Percentiles rank a stretch among this genome's conserved stretches.
phyloP scores from a whole-genome alignment of 1,140 invertebrate genomes.

The Brachystomella parvula region DNA sequence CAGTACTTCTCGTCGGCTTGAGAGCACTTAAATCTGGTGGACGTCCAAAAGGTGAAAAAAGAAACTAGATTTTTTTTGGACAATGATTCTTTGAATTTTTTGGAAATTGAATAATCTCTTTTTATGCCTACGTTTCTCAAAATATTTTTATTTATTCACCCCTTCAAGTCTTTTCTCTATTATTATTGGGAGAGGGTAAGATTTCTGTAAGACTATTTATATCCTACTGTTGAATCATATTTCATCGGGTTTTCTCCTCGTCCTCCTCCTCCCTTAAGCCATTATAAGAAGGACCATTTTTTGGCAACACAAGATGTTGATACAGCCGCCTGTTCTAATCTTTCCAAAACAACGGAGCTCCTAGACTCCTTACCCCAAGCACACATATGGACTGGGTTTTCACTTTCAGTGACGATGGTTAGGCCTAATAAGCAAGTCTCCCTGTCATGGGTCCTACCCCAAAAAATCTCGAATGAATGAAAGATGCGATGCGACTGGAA shows the following conservation, averaged over 20 bases:
- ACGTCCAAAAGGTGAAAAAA: slow-evolving; percentile 33
- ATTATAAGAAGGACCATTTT: slow-evolving; percentile 30
- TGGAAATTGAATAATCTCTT: not conserved
- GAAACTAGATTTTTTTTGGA: not conserved
- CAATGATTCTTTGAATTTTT: not conserved
- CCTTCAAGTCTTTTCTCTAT: too few species aligned
- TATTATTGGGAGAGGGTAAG: not conserved
- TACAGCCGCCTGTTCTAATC: slow-evolving; percentile 24
- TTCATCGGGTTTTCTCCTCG: slow-evolving; percentile 20
- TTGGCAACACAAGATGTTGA: slow-evolving; percentile 32
- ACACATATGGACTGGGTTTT: slow-evolving; percentile 14
- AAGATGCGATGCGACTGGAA: too few species aligned
- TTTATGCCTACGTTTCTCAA: not conserved
- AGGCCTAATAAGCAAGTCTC: not conserved
- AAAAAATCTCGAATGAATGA: too few species aligned
- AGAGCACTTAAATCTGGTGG: slow-evolving; percentile 36
- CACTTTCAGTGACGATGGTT: not conserved
- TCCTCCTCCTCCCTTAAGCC: slow-evolving; percentile 31
- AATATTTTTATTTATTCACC: too few species aligned
- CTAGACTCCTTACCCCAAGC: too few species aligned
- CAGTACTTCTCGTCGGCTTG: slow-evolving; percentile 36
- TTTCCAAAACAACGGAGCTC: slow-evolving; percentile 6
- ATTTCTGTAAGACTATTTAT: not conserved
- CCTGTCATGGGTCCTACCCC: not conserved
- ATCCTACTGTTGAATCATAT: slow-evolving; percentile 23